Base-by-base conservation (phyloP, 2,113 vertebrate genomes). In the Pao palembangensis region DNA sequence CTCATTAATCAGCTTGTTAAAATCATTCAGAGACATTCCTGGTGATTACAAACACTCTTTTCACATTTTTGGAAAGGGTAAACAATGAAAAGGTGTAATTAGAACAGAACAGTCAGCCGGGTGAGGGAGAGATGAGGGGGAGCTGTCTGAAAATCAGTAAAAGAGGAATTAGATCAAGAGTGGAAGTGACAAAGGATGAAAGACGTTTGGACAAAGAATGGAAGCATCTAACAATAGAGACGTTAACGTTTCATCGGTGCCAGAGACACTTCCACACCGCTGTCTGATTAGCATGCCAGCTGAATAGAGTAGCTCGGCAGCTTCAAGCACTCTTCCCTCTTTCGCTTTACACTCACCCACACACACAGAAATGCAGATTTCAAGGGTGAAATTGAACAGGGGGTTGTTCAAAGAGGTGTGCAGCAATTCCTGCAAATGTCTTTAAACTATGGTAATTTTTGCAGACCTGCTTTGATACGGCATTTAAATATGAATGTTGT, bases 301-400 rank as follows among this genome's bases (percentile, higher is more conserved):
- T 56, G 76, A 34, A 54, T 67, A 75, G 51, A 67, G 72, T 34
- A 38, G 38, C 34, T 44, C 46, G 56, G 55, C 52, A 69, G 61
- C 67, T 50, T 19, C 12, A 6, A 63, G 58, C 42, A n/a, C 28
- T 18, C 17, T 25, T 25, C 43, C 1, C 18, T 21, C 50, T 46
- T 64, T 64, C 44, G 62, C 49, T 59, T 28, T 58, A 46, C 46
- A 28, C 69, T 64, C 53, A 61, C 21, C 46, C 71, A 71, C 75
- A 72, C 75, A 72, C 75, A 72, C 54, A 47, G 42, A 69, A 62
- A 51, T 56, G 51, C 69, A 78, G 46, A 69, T 75, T 76, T 61
- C 2, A 7, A 20, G 49, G 41, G 38, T 50, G 51, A 55, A 74
- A 69, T 72, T 34, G 61, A 19, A 65, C 2, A 2, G 59, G 73